phyloP scores from a whole-genome alignment of 1,140 invertebrate species.

The Drosophila nigrodunni region DNA sequence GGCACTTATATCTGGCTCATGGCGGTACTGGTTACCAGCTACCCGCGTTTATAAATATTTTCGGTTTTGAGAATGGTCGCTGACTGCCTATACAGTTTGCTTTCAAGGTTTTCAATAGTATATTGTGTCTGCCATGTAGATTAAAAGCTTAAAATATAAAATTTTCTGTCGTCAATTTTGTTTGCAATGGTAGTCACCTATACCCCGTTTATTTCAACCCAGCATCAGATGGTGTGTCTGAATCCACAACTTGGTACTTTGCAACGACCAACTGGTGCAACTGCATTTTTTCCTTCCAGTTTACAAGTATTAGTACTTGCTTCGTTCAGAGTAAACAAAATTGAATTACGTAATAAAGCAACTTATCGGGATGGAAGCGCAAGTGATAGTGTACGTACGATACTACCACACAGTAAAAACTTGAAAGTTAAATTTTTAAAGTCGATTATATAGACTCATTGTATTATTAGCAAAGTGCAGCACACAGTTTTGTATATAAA shows the following conservation, averaged over 20 bases:
- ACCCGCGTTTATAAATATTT: background rate
- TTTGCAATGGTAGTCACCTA: no score
- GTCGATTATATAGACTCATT: no score
- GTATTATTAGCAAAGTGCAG: no score
- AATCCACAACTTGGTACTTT: slow-evolving; percentile 10
- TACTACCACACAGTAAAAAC: background rate
- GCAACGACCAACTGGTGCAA: slow-evolving; percentile 54
- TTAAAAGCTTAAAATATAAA: no score
- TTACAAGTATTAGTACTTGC: slow-evolving; percentile 54
- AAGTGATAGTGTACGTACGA: background rate
- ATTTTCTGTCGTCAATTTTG: no score
- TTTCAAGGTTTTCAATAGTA: no score
- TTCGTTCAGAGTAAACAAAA: slow-evolving; percentile 13
- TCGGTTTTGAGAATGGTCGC: background rate
- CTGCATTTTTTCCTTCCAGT: slow-evolving; percentile 61
- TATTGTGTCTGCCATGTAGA: no score
- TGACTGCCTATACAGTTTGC: no score
- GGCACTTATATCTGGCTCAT: slow-evolving; percentile 50
- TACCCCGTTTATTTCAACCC: no score
- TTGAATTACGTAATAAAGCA: slow-evolving; percentile 3
- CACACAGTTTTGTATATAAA: no score
- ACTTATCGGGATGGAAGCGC: background rate
- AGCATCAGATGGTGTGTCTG: slow-evolving; percentile 1
- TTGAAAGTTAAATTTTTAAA: no score
- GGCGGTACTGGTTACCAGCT: slow-evolving; percentile 1